Evolutionary conservation across 2,113 vertebrate species (phyloP), one percentile per base, ranked within the genome.

Genomic region (Eulemur rufifrons): DNA sequence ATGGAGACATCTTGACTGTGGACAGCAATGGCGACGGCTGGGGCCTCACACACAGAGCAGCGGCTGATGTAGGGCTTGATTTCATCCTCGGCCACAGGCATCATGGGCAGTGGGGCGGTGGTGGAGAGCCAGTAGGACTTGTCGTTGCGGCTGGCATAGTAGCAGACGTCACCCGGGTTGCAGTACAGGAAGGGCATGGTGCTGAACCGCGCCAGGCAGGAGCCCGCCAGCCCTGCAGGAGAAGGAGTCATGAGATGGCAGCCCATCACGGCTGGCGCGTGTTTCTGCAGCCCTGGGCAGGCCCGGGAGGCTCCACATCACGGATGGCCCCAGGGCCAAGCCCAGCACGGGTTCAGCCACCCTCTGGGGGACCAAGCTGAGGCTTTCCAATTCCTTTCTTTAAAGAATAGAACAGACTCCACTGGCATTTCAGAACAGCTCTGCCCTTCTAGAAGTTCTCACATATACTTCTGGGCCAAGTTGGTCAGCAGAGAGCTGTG

Each of bases 141-240:
- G 98, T 99, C 99, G 1, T 99, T 99, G 73, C 99, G 99, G 98
- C 98, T 99, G 97, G 99, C 99, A 0, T 99, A 99, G 87, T 99
- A 99, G 97, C 99, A 99, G 54, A 99, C 39, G 14, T 99, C 99
- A 1, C 99, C 99, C 0, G 99, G 99, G 94, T 99, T 99, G 98
- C 99, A 99, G 99, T 99, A 99, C 69, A 99, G 98, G 98, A 99
- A 99, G 34, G 99, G 99, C 99, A 99, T 99, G 69, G 99, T 99
- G 98, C 98, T 99, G 98, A 99, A 99, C 3, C 99, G 99, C 0
- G 99, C 99, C 95, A 99, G 99, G 97, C 99, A 99, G 2, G 99
- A 99, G 59, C 99, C 99, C 0, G 99, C 99, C 96, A 99, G 96
- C 77, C 99, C 99, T 99, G 98, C 17, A 6, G 89, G 91, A 84